phyloP scores from a whole-genome alignment of 2,113 vertebrate species.

The Miniopterus natalensis region DNA sequence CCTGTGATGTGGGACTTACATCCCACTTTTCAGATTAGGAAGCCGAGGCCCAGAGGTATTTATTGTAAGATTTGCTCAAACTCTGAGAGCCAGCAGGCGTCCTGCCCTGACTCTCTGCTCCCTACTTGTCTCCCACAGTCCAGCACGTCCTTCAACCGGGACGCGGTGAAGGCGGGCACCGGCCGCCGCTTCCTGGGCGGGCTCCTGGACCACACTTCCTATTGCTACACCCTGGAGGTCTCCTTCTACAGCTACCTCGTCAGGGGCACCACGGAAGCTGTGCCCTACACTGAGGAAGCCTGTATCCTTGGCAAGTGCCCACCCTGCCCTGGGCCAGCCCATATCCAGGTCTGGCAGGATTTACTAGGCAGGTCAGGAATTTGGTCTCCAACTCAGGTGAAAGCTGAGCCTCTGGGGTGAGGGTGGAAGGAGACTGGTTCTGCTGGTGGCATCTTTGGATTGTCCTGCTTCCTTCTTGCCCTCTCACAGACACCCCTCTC shows the following conservation, averaged over 20 bases:
- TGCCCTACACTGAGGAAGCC: conserved; percentile 97
- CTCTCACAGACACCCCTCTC: neutral
- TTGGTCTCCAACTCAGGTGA: neutral
- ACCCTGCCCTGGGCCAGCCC: neutral
- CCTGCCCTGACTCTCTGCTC: neutral
- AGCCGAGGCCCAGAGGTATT: neutral
- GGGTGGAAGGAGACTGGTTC: neutral
- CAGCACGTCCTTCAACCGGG: conserved; percentile 97
- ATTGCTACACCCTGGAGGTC: conserved; percentile 98
- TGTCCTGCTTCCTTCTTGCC: neutral
- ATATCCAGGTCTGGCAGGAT: neutral
- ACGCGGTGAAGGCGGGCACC: conserved; percentile 97
- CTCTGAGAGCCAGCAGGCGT: fast-evolving
- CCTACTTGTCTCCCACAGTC: conserved; percentile 88
- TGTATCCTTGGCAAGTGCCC: conserved; percentile 94
- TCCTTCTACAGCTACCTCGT: conserved; percentile 98
- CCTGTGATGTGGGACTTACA: neutral
- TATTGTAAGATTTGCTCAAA: neutral
- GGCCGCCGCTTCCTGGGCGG: conserved; percentile 96
- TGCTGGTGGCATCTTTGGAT: neutral
- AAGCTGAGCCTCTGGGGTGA: neutral
- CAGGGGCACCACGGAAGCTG: conserved; percentile 88
- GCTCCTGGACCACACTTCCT: conserved; percentile 95
- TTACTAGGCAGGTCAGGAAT: neutral
- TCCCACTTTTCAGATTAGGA: neutral